Base-by-base conservation (phyloP, 2,113 vertebrate genomes). In the Todiramphus chloris region DNA sequence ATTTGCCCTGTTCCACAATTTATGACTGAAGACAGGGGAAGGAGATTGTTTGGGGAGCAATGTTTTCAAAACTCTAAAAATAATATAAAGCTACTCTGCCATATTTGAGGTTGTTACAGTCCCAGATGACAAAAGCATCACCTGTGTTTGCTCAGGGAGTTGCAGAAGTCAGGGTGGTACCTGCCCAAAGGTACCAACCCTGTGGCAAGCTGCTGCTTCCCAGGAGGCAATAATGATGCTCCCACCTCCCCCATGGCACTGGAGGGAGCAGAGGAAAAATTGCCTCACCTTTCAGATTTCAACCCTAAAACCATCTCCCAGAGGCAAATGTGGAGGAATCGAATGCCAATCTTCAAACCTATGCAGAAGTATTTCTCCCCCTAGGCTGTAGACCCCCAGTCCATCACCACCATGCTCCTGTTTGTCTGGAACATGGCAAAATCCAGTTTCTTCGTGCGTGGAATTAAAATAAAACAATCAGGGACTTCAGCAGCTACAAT, bases 51-150 rank as follows among this genome's bases (percentile, higher is more conserved):
- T 84, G 4, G 66, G 60, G 46, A 91, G 56, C 19, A 39, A 28
- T 33, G 69, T 70, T 89, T 91, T 81, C 56, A 63, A 59, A 69
- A 23, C 56, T 48, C 79, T 77, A 72, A 83, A 90, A 90, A 66
- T 33, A 78, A 59, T 5, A 11, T 19, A 5, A 74, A 63, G 6
- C 6, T 15, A 23, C 9, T 90, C 20, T 66, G 25, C 43, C 16
- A 11, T 2, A 1, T 46, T 39, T 17, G 21, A 20, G 11, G 59
- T 18, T 74, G 33, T 44, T 68, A 20, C 33, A 56, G 78, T 67
- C 62, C 56, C 58, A 56, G 78, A 66, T 62, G 12, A 50, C 56
- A 23, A 76, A n/a, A 0, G 5, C 21, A 18, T 5, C 4, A 13
- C 5, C 16, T 43, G 10, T 6, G n/a, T 33, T 67, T 43, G 20